Evolutionary conservation across 2,888 invertebrate genomes (phyloP).

Genomic region (Aricia artaxerxes): DNA sequence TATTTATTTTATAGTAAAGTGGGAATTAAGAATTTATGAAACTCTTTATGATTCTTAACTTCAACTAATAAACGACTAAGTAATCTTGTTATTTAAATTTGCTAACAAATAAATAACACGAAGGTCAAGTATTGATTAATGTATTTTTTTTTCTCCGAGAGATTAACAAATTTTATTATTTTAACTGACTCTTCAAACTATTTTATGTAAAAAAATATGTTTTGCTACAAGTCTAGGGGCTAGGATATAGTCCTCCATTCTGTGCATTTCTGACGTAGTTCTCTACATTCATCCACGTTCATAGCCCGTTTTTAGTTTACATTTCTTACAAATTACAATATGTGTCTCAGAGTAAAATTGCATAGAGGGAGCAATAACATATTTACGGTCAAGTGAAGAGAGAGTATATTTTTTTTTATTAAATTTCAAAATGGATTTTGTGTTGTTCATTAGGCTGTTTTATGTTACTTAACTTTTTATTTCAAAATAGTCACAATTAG

Average conservation of each 20-base stretch:
- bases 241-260: neutral
- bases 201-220: constrained; percentile 2
- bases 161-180: neutral
- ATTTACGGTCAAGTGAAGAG: neutral
- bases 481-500: no score
- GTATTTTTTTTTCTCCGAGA: neutral
- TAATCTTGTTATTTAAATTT: neutral
- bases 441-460: no score
- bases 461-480: no score
- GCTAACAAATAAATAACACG: neutral
- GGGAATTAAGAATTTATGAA: neutral
- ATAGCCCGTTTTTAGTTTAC: neutral
- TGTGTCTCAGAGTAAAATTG: neutral
- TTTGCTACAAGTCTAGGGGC: neutral
- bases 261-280: neutral
- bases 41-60: neutral
- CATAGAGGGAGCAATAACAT: neutral
- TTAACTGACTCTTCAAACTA: neutral
- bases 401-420: no score
- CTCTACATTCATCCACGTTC: neutral
- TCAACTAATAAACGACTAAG: neutral
- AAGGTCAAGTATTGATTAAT: neutral
- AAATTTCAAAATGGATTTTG: no score
- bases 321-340: constrained; percentile 1
- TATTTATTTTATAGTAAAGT: neutral